Conservation (phyloP, 1,140 invertebrate genomes). For the Lepidurus packardi region DNA sequence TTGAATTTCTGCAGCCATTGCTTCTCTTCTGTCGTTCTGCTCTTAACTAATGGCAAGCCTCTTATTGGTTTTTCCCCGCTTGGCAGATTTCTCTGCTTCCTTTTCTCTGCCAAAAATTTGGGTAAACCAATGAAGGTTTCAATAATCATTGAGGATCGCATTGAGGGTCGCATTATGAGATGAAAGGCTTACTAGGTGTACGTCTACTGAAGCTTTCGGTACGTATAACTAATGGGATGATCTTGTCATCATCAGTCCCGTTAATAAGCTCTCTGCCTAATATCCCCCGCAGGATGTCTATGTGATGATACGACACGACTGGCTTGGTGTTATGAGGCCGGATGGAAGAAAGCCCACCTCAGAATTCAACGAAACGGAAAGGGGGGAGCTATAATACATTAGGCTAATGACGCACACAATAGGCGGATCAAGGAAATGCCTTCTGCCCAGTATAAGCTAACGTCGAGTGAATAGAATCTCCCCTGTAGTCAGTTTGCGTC, state of each 20-base stretch:
- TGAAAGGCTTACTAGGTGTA: neutral
- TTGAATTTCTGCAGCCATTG: too few relatives aligned
- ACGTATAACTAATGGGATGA: neutral
- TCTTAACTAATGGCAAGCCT: neutral
- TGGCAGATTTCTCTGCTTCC: neutral
- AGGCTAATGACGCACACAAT: neutral
- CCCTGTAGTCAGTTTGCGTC: neutral
- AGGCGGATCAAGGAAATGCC: neutral
- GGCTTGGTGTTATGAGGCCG: neutral
- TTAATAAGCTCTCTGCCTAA: neutral
- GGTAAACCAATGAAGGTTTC: neutral
- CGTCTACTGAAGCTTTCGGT: neutral
- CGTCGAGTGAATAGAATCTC: neutral
- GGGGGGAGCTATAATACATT: neutral
- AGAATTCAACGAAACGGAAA: neutral
- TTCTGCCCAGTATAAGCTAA: neutral
- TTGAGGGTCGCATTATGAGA: too few relatives aligned
- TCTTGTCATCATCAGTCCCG: neutral
- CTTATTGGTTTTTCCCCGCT: neutral
- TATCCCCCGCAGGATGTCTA: neutral
- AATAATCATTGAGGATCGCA: neutral
- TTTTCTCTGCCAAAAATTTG: neutral
- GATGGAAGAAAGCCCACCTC: neutral
- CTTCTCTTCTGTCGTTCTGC: neutral
- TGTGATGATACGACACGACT: neutral